Evolutionary conservation across 2,113 vertebrate species (phyloP).

Genomic region (Alosa alosa): DNA sequence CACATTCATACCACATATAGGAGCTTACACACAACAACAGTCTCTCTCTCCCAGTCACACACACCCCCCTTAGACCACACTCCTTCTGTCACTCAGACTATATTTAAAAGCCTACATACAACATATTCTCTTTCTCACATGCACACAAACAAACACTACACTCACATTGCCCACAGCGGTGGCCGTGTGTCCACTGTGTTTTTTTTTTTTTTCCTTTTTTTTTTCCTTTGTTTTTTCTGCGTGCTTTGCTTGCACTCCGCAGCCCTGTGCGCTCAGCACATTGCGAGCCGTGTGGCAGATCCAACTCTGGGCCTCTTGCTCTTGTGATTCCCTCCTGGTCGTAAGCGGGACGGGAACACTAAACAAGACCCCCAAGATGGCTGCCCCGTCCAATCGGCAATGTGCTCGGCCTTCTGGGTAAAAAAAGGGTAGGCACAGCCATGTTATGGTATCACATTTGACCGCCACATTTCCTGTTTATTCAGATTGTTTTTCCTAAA

Average conservation of each 20-base stretch:
- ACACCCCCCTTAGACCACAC: not conserved
- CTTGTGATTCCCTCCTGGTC: conserved; percentile 58
- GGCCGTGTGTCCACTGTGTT: conserved; percentile 51
- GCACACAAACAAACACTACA: not conserved
- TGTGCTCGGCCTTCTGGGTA: conserved; percentile 42
- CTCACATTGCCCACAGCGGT: not conserved
- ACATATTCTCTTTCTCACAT: not conserved
- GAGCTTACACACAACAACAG: not conserved
- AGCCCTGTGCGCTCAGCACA: conserved; percentile 79
- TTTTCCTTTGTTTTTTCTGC: not conserved
- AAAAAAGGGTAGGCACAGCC: conserved; percentile 45
- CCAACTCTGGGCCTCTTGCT: conserved; percentile 51
- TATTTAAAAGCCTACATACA: not conserved
- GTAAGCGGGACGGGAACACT: conserved; percentile 62
- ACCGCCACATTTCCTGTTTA: conserved; percentile 65
- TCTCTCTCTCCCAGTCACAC: not conserved
- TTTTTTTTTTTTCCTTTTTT: not conserved
- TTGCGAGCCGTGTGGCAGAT: conserved; percentile 52
- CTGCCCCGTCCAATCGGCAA: conserved; percentile 47
- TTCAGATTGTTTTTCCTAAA: conserved; percentile 59
- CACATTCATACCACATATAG: not conserved
- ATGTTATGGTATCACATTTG: conserved; percentile 50
- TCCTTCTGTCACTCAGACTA: not conserved
- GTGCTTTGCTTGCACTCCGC: conserved; percentile 80
- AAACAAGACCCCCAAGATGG: conserved; percentile 51